Conservation (phyloP, 1,140 invertebrate species). For the Neuroterus valhalla region DNA sequence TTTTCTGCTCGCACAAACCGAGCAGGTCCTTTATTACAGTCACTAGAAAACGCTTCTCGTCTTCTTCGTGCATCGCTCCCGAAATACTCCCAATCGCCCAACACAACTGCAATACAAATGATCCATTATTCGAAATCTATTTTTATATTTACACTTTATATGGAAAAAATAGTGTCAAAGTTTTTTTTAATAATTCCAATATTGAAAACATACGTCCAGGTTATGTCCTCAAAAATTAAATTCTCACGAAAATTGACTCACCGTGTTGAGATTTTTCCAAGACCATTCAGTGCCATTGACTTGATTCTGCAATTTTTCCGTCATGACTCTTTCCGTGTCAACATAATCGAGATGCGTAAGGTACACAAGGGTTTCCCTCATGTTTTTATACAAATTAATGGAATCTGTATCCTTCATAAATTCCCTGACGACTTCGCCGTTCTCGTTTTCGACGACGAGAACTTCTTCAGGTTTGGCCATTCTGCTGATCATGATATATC, state of each 20-base stretch:
- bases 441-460: conserved; percentile 99
- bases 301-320: conserved; percentile 98
- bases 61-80: conserved; percentile 99
- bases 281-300: conserved; percentile 99
- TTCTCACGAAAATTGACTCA: conserved; percentile 64
- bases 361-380: conserved; percentile 99
- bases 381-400: conserved; percentile 99
- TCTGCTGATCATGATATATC: conserved; percentile 99
- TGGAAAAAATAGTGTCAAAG: neutral
- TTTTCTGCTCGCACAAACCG: conserved; percentile 98
- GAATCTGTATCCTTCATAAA: conserved; percentile 99
- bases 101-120: conserved; percentile 81
- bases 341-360: conserved; percentile 98
- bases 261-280: conserved; percentile 99
- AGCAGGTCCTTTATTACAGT: conserved; percentile 99
- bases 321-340: conserved; percentile 99
- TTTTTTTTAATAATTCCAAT: conserved; percentile 21
- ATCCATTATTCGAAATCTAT: conserved; percentile 28
- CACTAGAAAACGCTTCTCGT: conserved; percentile 99
- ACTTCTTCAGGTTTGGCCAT: conserved; percentile 99
- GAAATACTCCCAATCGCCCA: conserved; percentile 99
- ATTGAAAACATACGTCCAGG: too few species aligned
- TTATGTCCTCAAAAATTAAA: conserved; percentile 23
- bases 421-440: conserved; percentile 99
- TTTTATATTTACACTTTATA: conserved; percentile 11